phyloP scores from a whole-genome alignment of 2,113 vertebrate species.

The Salvelinus namaycush region DNA sequence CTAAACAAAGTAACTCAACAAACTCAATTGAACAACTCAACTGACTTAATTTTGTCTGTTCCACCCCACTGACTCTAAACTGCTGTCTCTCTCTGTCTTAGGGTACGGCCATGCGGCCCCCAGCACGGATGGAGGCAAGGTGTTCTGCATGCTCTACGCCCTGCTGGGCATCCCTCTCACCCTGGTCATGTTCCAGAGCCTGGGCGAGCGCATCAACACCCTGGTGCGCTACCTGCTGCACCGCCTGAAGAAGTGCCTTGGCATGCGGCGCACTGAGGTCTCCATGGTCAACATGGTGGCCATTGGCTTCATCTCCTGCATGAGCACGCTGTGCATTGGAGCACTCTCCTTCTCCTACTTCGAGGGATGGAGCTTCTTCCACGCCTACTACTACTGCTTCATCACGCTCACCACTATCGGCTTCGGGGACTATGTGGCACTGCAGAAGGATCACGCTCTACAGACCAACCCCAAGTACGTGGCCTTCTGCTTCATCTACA shows the following conservation, averaged over 20 bases:
- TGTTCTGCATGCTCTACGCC: slow-evolving; percentile 97
- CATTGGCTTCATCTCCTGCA: slow-evolving; percentile 91
- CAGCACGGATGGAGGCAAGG: slow-evolving; percentile 90
- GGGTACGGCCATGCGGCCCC: slow-evolving; percentile 95
- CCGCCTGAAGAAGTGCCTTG: slow-evolving; percentile 87
- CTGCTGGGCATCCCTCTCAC: slow-evolving; percentile 95
- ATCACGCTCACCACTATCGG: slow-evolving; percentile 97
- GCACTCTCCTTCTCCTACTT: slow-evolving; percentile 90
- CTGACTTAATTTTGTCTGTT: no score
- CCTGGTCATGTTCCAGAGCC: slow-evolving; percentile 96
- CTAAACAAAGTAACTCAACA: no score
- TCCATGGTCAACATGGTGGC: slow-evolving; percentile 97
- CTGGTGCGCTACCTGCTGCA: slow-evolving; percentile 88
- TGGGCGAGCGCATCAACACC: slow-evolving; percentile 97
- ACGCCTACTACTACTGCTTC: slow-evolving; percentile 97
- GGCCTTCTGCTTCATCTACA: slow-evolving; percentile 98
- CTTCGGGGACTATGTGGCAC: slow-evolving; percentile 94
- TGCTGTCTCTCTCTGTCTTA: slow-evolving; percentile 45
- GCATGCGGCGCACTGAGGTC: slow-evolving; percentile 86
- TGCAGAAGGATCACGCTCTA: slow-evolving; percentile 89
- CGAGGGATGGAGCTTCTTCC: slow-evolving; percentile 94
- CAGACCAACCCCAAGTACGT: slow-evolving; percentile 90
- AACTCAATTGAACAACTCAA: neutral
- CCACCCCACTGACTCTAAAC: no score
- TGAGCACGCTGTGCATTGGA: slow-evolving; percentile 88